Evolutionary conservation across 2,113 vertebrate species (phyloP).

Genomic region (Centrocercus urophasianus): DNA sequence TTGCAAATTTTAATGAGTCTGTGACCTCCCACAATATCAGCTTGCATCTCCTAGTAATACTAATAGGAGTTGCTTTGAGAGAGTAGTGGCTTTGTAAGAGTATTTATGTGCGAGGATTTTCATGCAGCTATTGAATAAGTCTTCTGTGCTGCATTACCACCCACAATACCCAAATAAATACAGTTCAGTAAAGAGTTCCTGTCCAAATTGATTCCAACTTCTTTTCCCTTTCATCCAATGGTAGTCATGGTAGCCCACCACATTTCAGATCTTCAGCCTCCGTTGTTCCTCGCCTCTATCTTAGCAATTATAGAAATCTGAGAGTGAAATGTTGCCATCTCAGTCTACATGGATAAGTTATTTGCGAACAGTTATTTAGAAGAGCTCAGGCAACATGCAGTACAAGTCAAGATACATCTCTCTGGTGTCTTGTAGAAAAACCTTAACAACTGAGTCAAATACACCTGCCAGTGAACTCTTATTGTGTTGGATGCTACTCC

Average conservation of each 20-base stretch:
- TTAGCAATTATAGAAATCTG: background rate
- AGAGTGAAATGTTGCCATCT: background rate
- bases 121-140: background rate
- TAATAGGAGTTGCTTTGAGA: background rate
- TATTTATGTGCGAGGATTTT: background rate
- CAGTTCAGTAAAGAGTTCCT: background rate
- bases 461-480: background rate
- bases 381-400: background rate
- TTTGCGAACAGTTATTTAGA: background rate
- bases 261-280: background rate
- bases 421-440: background rate
- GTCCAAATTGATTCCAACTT: background rate
- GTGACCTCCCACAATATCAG: background rate
- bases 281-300: background rate
- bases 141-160: background rate
- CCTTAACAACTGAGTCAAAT: background rate
- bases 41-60: background rate
- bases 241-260: accelerated
- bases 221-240: background rate
- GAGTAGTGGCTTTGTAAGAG: background rate
- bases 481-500: background rate
- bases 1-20: background rate
- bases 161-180: background rate
- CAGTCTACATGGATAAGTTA: background rate
- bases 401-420: background rate